Evolutionary conservation across 2,797 vertebrate genomes (phyloP), one percentile per base, ranked within the genome.

Genomic region (Telmatherina bonti): DNA sequence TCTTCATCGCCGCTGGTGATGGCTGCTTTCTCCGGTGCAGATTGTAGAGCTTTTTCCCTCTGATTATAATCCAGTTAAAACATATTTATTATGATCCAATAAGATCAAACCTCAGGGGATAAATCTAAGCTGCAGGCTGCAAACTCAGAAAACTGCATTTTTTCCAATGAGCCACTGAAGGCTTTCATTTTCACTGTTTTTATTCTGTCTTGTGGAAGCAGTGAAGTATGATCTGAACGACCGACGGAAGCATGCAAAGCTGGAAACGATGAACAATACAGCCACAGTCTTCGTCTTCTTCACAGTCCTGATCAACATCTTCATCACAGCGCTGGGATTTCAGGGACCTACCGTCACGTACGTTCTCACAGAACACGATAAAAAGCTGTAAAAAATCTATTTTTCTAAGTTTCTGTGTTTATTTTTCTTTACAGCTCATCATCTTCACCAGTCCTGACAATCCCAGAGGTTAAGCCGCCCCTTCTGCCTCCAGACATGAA

Each of bases 271-370:
- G 92, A 97, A 96, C 92, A 95, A 96, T 0, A 0, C 76, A 0
- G 91, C 95, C 7, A 97, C 95, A 0, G 65, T 91, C 35, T 91
- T 96, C 4, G 93, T 97, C 66, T 96, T 96, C 87, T 89, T 96
- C 88, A 95, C 93, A 0, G 95, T 96, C 56, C 91, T 96, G 72
- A 69, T 97, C 90, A 97, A 96, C 72, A 89, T 97, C 88, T 96
- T 97, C 90, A 97, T 98, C 85, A 96, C 95, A 0, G 95, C 95
- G 0, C 93, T 98, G 0, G 96, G 96, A 2, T 94, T 96, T 27
- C 88, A 94, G 49, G 75, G 75, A 0, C 1, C 80, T 0, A 0
- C 15, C 0, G 0, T 73, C 31, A 72, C 73, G 89, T 92, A 33
- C 20, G 41, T 5, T 15, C 0, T 3, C 0, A 30, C 49, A 51